phyloP scores from a whole-genome alignment of 1,140 invertebrate genomes.

The Babylonia areolata region DNA sequence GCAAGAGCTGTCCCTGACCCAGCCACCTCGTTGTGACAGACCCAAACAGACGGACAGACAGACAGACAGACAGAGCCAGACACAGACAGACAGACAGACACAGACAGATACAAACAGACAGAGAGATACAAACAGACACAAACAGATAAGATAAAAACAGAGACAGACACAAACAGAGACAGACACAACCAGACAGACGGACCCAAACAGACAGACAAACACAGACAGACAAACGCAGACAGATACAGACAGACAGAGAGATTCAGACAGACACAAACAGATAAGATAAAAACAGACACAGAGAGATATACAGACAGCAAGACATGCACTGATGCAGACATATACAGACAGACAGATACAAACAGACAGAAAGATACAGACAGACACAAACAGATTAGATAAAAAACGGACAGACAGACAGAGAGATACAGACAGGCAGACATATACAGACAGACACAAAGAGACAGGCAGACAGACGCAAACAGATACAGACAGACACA shows the following conservation, averaged over 20 bases:
- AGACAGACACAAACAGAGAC: not conserved
- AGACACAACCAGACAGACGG: slow-evolving; percentile 2
- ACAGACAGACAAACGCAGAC: not conserved
- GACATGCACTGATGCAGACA: no score
- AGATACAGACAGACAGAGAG: not conserved
- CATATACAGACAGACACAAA: not conserved
- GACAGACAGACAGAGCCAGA: not conserved
- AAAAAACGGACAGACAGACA: slow-evolving; percentile 12
- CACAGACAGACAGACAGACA: not conserved
- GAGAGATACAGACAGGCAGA: not conserved
- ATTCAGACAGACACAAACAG: no score
- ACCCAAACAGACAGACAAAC: not conserved
- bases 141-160: no score
- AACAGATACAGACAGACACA: not conserved
- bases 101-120: not conserved
- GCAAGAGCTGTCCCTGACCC: no score
- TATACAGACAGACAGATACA: not conserved
- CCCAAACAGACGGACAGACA: no score
- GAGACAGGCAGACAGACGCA: no score
- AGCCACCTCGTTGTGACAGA: no score
- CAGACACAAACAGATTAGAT: not conserved
- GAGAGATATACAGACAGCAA: not conserved
- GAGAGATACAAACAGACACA: not conserved
- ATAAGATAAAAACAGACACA: no score
- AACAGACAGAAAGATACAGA: not conserved